Evolutionary conservation across 1,140 invertebrate species (phyloP).

Genomic region (Asobara japonica): DNA sequence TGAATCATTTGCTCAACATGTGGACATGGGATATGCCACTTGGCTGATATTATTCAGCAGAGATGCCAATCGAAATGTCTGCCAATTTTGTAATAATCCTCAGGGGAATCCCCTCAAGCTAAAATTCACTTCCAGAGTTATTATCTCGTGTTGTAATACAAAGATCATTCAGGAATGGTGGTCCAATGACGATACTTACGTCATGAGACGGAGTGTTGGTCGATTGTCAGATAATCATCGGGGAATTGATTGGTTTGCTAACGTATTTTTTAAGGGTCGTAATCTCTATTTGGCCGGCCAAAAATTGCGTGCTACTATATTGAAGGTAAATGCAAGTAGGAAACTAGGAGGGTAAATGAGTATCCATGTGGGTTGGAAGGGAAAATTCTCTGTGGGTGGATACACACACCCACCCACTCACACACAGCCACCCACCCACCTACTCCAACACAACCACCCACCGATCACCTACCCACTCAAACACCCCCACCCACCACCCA

Average conservation of each 20-base stretch:
- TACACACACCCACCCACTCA: too few relatives aligned
- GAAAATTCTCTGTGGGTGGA: too few relatives aligned
- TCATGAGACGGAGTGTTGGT: constrained; percentile 1
- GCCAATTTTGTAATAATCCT: constrained; percentile 15
- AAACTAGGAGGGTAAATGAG: constrained; percentile 31
- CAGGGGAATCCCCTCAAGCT: constrained; percentile 20
- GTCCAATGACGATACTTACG: constrained; percentile 27
- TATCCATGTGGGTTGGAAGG: too few relatives aligned
- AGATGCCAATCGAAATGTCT: background rate
- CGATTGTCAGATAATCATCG: constrained; percentile 38
- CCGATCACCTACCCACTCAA: too few relatives aligned
- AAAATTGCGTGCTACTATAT: constrained; percentile 33
- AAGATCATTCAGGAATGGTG: constrained; percentile 29
- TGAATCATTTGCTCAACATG: too few relatives aligned
- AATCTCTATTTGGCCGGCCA: constrained; percentile 37
- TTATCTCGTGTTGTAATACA: constrained; percentile 22
- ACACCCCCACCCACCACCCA: too few relatives aligned
- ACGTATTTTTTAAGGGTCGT: constrained; percentile 29
- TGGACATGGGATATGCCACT: too few relatives aligned
- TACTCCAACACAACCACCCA: too few relatives aligned
- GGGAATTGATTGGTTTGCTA: background rate
- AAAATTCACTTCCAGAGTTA: constrained; percentile 25
- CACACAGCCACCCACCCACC: too few relatives aligned
- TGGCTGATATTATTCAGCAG: constrained; percentile 46
- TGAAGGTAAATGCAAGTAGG: constrained; percentile 34